These are phyloP conservation scores for Acrocephalus kingi DNA, from an alignment of 2,113 vertebrate genomes.

Conservation along the genomic window DNA sequence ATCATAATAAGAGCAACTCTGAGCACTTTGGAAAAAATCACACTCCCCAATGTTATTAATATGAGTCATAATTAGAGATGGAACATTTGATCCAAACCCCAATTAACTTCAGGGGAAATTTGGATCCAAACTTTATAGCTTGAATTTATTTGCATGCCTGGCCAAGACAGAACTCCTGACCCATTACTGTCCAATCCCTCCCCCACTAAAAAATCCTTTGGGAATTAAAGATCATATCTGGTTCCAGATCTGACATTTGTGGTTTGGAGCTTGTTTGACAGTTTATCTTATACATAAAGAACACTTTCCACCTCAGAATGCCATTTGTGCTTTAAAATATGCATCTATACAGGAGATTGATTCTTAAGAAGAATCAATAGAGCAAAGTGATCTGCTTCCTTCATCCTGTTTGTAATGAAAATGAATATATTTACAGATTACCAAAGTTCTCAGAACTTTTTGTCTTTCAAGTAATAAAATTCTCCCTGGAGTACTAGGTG, in stretches of 20 bases:
- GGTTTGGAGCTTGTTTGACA: conserved; percentile 49
- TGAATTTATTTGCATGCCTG: conserved; percentile 36
- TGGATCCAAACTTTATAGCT: conserved; percentile 51
- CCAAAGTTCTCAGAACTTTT: not conserved
- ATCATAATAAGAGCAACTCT: not conserved
- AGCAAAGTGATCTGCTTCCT: not conserved
- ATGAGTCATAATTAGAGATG: conserved; percentile 65
- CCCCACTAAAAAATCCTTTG: conserved; percentile 4
- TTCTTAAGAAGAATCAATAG: not conserved
- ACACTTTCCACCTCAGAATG: not conserved
- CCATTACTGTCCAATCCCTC: conserved; percentile 24
- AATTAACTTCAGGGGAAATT: conserved; percentile 64
- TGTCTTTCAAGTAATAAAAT: not conserved
- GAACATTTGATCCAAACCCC: conserved; percentile 59
- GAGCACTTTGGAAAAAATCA: conserved; percentile 37
- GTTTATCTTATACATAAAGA: not conserved
- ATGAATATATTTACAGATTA: not conserved
- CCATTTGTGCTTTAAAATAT: not conserved
- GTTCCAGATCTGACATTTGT: conserved; percentile 50
- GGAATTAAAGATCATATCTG: conserved; percentile 29
- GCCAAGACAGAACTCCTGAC: conserved; percentile 57
- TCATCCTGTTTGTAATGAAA: not conserved
- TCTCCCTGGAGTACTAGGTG: not conserved
- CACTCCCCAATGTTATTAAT: conserved; percentile 44
- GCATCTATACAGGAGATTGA: not conserved